A percentile compares a stretch with the other conserved stretches of the same genome.
Conservation (phyloP, 92 coral and sea anemone genomes). For the Porites lobata region DNA sequence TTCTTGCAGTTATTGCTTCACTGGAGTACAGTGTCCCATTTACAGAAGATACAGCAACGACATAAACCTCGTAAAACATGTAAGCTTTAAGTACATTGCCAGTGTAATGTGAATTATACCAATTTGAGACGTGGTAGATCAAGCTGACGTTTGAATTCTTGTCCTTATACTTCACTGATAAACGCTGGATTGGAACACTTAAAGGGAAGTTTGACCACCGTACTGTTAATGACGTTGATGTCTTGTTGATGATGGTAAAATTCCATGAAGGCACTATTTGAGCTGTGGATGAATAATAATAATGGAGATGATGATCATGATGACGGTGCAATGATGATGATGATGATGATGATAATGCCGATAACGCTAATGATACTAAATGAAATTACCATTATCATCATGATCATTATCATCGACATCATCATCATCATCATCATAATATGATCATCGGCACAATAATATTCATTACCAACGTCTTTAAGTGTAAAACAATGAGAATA, state of each 20-base stretch:
- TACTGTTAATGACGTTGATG: background rate
- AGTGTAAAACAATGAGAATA: no score
- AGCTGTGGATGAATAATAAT: background rate
- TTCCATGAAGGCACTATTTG: constrained; percentile 1
- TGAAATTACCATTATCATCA: no score
- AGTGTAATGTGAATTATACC: constrained; percentile 7
- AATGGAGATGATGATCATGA: no score
- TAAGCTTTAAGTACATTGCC: background rate
- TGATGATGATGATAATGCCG: no score
- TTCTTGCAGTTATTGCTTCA: background rate
- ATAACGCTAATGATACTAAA: no score
- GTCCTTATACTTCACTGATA: constrained; percentile 1
- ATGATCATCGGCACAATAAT: no score
- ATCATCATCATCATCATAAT: no score
- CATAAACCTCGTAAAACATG: constrained; percentile 7
- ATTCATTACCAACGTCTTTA: no score
- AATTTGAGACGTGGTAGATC: background rate
- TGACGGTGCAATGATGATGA: no score
- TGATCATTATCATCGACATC: no score
- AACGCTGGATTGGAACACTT: background rate
- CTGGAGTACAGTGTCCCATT: background rate
- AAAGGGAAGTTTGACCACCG: constrained; percentile 11
- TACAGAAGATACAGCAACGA: constrained; percentile 1
- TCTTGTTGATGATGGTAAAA: background rate
- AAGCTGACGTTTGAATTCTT: constrained; percentile 8